These are phyloP conservation scores for Atlantisia rogersi DNA, from an alignment of 2,113 vertebrate species.

Conservation along the genomic window DNA sequence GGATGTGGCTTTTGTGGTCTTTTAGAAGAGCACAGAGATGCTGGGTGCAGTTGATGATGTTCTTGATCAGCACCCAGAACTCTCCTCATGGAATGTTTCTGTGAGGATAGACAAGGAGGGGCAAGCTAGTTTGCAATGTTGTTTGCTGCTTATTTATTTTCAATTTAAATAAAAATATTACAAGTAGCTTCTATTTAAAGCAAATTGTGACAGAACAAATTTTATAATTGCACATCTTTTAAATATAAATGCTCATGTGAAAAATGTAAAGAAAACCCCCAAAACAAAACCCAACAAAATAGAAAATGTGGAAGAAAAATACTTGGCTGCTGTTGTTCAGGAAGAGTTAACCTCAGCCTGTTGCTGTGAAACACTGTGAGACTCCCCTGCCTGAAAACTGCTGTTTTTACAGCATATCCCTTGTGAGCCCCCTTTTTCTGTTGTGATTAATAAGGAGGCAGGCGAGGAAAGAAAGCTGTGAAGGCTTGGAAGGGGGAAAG, in stretches of 20 bases:
- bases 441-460: neutral
- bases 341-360: neutral
- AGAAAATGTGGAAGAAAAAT: neutral
- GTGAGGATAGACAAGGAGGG: neutral
- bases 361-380: neutral
- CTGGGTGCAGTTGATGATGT: neutral
- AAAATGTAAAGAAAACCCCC: neutral
- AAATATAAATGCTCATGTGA: neutral
- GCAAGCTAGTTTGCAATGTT: neutral
- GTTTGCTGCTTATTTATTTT: neutral
- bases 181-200: neutral
- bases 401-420: neutral
- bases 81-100: neutral
- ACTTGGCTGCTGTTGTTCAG: neutral
- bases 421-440: neutral
- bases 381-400: neutral
- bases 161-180: neutral
- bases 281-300: no score
- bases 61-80: neutral
- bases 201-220: neutral
- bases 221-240: no score
- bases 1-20: neutral
- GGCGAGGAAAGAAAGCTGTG: neutral
- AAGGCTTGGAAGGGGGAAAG: neutral
- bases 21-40: neutral